phyloP scores from a whole-genome alignment of 2,113 vertebrate genomes.

The Aptenodytes forsteri region DNA sequence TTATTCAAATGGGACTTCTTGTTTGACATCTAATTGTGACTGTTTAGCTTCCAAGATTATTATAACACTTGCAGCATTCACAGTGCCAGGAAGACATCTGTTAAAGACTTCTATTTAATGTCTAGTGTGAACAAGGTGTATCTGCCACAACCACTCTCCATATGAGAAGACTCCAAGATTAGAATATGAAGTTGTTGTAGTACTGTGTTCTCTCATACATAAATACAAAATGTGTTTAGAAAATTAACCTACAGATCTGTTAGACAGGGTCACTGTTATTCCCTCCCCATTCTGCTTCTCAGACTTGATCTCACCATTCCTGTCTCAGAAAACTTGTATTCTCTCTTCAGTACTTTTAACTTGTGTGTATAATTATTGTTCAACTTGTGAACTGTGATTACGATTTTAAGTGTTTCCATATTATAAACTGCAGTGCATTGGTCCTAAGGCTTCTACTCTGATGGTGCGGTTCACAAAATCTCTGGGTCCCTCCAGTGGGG shows the following conservation, averaged over 20 bases:
- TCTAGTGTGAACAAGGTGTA: neutral
- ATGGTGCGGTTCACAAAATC: neutral
- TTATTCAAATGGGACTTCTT: neutral
- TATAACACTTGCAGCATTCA: neutral
- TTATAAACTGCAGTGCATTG: neutral
- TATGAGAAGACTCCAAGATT: neutral
- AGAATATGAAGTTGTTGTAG: neutral
- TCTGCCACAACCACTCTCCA: neutral
- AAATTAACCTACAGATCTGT: neutral
- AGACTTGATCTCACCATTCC: neutral
- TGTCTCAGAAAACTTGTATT: neutral
- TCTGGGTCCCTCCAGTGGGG: accelerated
- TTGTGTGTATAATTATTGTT: neutral
- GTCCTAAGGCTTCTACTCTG: neutral
- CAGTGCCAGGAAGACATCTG: neutral
- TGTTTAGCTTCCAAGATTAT: neutral
- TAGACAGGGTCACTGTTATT: neutral
- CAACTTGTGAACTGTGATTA: neutral
- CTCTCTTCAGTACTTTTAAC: neutral
- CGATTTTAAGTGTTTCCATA: neutral
- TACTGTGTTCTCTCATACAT: neutral
- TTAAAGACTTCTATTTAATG: neutral
- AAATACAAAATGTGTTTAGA: neutral
- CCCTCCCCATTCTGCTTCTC: neutral
- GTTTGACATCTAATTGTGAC: neutral